These are phyloP conservation scores for Cotesia vestalis DNA, from an alignment of 1,140 invertebrate species.

Conservation along the genomic window DNA sequence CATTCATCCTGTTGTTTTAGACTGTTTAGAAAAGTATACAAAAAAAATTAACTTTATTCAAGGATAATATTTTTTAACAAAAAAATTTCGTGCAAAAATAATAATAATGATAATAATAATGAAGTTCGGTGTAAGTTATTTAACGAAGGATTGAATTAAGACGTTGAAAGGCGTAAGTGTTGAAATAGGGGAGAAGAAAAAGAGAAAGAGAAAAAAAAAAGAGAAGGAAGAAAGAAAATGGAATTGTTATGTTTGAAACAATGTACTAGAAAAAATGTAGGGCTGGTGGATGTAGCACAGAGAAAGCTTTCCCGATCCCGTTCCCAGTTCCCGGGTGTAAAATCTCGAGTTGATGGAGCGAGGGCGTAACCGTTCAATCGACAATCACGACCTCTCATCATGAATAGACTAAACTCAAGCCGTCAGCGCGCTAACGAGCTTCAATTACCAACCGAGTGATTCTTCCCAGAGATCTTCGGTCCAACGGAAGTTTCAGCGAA, in stretches of 20 bases:
- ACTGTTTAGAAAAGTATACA: no score
- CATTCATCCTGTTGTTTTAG: not conserved
- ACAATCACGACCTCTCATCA: slow-evolving; percentile 9
- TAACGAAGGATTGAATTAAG: no score
- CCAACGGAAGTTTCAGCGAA: slow-evolving; percentile 9
- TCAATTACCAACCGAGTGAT: slow-evolving; percentile 19
- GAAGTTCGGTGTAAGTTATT: no score
- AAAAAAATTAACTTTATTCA: not conserved
- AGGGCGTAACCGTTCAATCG: slow-evolving; percentile 17
- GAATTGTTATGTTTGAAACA: slow-evolving; percentile 9
- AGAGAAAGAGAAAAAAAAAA: no score
- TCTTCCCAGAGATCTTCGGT: slow-evolving; percentile 9
- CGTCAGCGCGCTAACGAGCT: slow-evolving; percentile 14
- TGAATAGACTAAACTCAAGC: slow-evolving; percentile 11
- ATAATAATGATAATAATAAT: no score
- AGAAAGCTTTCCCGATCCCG: no score
- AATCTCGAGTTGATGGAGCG: not conserved
- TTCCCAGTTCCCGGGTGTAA: not conserved
- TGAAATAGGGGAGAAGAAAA: no score
- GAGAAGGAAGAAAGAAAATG: not conserved
- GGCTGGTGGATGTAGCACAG: no score
- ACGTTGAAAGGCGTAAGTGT: no score
- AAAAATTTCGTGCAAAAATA: not conserved
- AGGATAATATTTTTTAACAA: not conserved
- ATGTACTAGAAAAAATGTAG: no score